Evolutionary conservation across 2,888 invertebrate genomes (phyloP).

Genomic region (Dascillus cervinus): DNA sequence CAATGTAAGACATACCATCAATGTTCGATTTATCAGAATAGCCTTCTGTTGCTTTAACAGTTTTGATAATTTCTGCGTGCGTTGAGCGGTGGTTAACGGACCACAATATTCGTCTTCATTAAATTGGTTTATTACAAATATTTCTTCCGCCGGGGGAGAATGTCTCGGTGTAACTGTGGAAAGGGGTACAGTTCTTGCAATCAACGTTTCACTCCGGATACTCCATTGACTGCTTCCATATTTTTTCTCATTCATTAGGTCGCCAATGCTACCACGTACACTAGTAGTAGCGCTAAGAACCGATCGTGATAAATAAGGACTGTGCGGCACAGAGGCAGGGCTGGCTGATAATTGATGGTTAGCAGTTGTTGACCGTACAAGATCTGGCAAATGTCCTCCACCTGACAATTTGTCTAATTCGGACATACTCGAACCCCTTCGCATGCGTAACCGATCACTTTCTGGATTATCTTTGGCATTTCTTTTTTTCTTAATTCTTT

Average conservation of each 20-base stretch:
- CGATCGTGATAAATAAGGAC: constrained; percentile 46
- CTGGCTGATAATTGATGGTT: constrained; percentile 40
- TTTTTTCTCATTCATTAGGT: constrained; percentile 68
- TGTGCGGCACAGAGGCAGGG: constrained; percentile 46
- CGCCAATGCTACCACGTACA: constrained; percentile 61
- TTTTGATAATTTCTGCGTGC: constrained; percentile 60
- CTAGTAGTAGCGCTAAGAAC: constrained; percentile 36
- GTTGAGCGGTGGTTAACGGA: constrained; percentile 59
- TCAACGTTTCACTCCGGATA: constrained; percentile 61
- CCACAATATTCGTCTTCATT: constrained; percentile 44
- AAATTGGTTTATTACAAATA: constrained; percentile 15
- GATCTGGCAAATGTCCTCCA: constrained; percentile 39
- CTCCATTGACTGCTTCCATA: constrained; percentile 66
- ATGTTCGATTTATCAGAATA: constrained; percentile 4
- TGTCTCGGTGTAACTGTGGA: constrained; percentile 60
- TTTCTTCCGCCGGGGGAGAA: constrained; percentile 33
- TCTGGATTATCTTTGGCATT: constrained; percentile 21
- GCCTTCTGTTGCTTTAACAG: constrained; percentile 57
- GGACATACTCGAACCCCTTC: constrained; percentile 65
- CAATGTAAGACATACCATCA: constrained; percentile 9
- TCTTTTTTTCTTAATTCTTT: constrained; percentile 28
- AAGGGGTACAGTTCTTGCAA: constrained; percentile 64
- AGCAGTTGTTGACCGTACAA: constrained; percentile 44
- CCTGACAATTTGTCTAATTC: constrained; percentile 57
- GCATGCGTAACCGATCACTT: constrained; percentile 47